Base-by-base conservation (phyloP, 1,140 invertebrate species). In the Sinella curviseta region DNA sequence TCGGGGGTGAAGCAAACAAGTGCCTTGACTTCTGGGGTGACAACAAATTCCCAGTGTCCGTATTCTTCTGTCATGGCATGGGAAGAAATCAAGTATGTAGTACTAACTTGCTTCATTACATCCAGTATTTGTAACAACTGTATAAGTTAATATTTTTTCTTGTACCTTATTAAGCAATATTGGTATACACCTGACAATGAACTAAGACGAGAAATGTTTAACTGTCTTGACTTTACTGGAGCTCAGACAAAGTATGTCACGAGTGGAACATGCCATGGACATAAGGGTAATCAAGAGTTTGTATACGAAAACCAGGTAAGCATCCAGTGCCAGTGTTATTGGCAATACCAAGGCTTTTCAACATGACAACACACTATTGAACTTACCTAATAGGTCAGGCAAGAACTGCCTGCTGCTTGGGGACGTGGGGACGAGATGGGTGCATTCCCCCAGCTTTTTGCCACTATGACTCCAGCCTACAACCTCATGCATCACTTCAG, bases 141-240 rank as follows among this genome's bases (percentile, higher is more conserved):
- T 48, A 8, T 48, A 17, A 8, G 39, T 48, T 48, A 17, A 4
- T 48, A n/a, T 3, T 30, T 1, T 34, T 76, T 24, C 1, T 48
- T 28, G 36, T 35, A 31, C 8, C 33, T 39, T 0, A 30, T 14
- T 17, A n/a, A 78, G 48, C 77, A 78, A 54, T 74, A 30, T 34
- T 78, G 77, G 77, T 74, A 74, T 28, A 78, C 77, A 30, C 65
- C 35, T 34, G 16, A 28, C n/a, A 30, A 48, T 12, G 77, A 78
- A 57, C 54, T 78, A 33, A 14, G 77, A n/a, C 33, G 39, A 16
- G 77, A 74, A 26, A 26, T 60, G 57, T 30, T 35, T 17, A 20
- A 78, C 12, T 78, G 77, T 74, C 34, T 78, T 14, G 77, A 78
- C 39, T n/a, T n/a, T 74, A 74, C 24, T 60, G 14, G 4, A 60